phyloP scores from a whole-genome alignment of 2,888 invertebrate genomes.

The Leptinotarsa juncta region DNA sequence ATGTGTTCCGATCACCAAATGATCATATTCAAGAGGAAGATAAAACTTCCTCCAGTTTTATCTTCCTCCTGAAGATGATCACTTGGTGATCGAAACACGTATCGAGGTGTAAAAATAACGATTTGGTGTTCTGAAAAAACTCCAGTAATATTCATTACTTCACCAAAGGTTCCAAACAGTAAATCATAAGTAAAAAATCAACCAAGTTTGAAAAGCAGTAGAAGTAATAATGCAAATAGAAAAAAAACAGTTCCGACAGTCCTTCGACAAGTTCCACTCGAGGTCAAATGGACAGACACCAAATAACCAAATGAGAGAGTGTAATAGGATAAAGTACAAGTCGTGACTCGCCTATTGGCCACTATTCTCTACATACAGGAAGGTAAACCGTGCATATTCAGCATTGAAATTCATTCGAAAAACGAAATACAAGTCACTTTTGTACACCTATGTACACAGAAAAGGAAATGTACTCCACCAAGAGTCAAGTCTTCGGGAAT shows the following conservation, averaged over 20 bases:
- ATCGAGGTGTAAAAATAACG: too few species aligned
- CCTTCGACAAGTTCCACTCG: background rate
- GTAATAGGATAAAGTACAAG: slow-evolving; percentile 60
- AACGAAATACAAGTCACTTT: slow-evolving; percentile 42
- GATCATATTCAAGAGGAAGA: too few species aligned
- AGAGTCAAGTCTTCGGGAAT: slow-evolving; percentile 29
- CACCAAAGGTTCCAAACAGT: too few species aligned
- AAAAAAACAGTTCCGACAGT: slow-evolving; percentile 8
- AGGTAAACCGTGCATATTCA: slow-evolving; percentile 68
- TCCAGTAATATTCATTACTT: too few species aligned
- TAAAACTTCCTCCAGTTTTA: too few species aligned
- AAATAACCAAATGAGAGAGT: slow-evolving; percentile 56
- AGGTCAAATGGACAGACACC: slow-evolving; percentile 50
- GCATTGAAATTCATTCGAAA: slow-evolving; percentile 54
- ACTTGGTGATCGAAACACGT: too few species aligned
- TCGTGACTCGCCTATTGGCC: slow-evolving; percentile 56
- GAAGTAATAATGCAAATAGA: background rate
- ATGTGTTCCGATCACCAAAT: too few species aligned
- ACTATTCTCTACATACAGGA: slow-evolving; percentile 67
- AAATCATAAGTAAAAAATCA: background rate
- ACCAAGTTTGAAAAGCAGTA: background rate
- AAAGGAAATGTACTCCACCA: slow-evolving; percentile 51
- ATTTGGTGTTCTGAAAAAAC: too few species aligned
- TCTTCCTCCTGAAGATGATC: too few species aligned
- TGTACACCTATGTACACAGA: slow-evolving; percentile 64